Evolutionary conservation across 2,888 invertebrate species (phyloP).

Genomic region (Drosophila hawaiiensis): DNA sequence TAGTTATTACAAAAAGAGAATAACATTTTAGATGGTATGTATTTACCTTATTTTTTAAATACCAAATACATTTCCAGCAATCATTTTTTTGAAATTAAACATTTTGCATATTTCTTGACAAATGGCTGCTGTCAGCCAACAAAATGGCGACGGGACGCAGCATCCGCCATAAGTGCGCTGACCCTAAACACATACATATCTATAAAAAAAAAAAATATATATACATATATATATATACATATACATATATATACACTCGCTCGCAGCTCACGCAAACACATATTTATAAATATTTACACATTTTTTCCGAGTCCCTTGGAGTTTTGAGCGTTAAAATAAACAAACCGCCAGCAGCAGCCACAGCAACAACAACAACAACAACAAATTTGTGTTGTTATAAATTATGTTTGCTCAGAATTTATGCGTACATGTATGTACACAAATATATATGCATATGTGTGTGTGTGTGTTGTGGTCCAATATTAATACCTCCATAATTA

Average conservation of each 20-base stretch:
- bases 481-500: slow-evolving; percentile 81
- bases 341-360: slow-evolving; percentile 58
- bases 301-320: slow-evolving; percentile 45
- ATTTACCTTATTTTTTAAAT: neutral
- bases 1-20: neutral
- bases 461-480: slow-evolving; percentile 66
- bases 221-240: slow-evolving; percentile 3
- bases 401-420: slow-evolving; percentile 78
- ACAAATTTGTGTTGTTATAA: slow-evolving; percentile 68
- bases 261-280: slow-evolving; percentile 40
- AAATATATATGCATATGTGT: slow-evolving; percentile 7
- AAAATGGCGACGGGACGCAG: slow-evolving; percentile 62
- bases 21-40: neutral
- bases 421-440: slow-evolving; percentile 45
- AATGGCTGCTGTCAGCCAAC: slow-evolving; percentile 50
- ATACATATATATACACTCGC: neutral
- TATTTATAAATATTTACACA: slow-evolving; percentile 66
- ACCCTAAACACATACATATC: slow-evolving; percentile 47
- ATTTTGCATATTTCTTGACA: slow-evolving; percentile 31
- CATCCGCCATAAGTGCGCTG: slow-evolving; percentile 55
- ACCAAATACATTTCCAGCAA: neutral
- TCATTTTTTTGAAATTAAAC: neutral
- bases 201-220: neutral
- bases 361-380: slow-evolving; percentile 31
- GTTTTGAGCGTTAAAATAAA: slow-evolving; percentile 64